Evolutionary conservation across 1,140 invertebrate species (phyloP).

Genomic region (Caenorhabditis remanei): DNA sequence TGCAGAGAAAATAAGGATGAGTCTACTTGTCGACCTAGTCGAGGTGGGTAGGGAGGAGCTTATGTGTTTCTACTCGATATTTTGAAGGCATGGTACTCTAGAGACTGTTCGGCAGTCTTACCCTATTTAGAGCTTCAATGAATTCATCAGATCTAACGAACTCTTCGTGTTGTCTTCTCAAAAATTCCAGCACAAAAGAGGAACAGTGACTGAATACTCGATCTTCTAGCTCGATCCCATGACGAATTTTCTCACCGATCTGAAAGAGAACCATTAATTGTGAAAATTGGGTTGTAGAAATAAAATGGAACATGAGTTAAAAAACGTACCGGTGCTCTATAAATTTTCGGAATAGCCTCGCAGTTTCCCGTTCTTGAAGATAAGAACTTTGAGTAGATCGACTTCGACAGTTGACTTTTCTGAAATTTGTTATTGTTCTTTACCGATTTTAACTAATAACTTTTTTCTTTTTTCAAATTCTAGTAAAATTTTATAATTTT

Average conservation of each 20-base stretch:
- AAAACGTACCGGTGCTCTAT: not conserved
- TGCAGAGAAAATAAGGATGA: not conserved
- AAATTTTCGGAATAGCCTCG: conserved; percentile 38
- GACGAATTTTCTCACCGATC: conserved; percentile 39
- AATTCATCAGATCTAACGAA: conserved; percentile 55
- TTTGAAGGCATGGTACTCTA: no score
- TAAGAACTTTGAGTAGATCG: conserved; percentile 17
- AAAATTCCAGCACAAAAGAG: not conserved
- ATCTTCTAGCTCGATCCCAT: not conserved
- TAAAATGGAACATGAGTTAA: no score
- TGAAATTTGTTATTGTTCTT: not conserved
- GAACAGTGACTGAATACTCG: conserved; percentile 11
- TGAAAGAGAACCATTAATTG: not conserved
- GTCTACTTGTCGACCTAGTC: no score
- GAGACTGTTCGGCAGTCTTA: not conserved
- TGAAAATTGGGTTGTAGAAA: no score
- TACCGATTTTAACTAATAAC: not conserved
- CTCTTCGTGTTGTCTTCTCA: conserved; percentile 17
- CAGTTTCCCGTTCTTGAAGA: conserved; percentile 28
- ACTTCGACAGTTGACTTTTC: conserved; percentile 35
- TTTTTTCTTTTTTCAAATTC: not conserved
- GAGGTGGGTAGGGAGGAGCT: no score
- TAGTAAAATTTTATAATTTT: not conserved
- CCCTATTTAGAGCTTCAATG: conserved; percentile 61
- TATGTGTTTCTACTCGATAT: no score